phyloP scores from a whole-genome alignment of 2,113 vertebrate species.

The Neoarius graeffei region DNA sequence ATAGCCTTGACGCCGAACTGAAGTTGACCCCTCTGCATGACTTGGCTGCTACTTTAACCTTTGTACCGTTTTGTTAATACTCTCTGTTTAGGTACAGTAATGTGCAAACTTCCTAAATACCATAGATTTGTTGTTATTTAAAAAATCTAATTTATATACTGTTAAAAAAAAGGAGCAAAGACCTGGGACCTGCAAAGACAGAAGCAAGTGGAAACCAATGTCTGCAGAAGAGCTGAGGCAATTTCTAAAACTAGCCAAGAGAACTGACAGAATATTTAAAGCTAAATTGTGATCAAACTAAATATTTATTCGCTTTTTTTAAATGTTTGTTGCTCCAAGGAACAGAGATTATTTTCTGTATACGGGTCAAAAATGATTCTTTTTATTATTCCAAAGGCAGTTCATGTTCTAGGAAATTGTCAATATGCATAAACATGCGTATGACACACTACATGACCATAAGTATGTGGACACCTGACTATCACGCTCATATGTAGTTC shows the following conservation, averaged over 20 bases:
- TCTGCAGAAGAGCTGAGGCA: background rate
- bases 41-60: background rate
- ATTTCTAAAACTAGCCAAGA: background rate
- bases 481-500: background rate
- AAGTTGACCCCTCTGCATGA: constrained; percentile 5
- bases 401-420: background rate
- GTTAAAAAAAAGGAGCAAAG: background rate
- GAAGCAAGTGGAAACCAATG: background rate
- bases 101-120: background rate
- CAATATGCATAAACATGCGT: background rate
- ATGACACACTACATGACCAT: background rate
- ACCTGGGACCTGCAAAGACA: background rate
- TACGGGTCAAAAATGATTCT: background rate
- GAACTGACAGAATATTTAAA: background rate
- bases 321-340: too few species aligned
- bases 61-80: background rate
- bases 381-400: background rate
- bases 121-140: background rate
- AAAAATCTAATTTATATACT: background rate
- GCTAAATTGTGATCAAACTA: background rate
- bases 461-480: background rate
- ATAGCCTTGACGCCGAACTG: constrained; percentile 26
- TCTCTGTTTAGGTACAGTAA: background rate
- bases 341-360: background rate
- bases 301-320: background rate